Evolutionary conservation across 2,888 invertebrate genomes (phyloP), one percentile per base, ranked within the genome.

Genomic region (Shargacucullia verbasci): DNA sequence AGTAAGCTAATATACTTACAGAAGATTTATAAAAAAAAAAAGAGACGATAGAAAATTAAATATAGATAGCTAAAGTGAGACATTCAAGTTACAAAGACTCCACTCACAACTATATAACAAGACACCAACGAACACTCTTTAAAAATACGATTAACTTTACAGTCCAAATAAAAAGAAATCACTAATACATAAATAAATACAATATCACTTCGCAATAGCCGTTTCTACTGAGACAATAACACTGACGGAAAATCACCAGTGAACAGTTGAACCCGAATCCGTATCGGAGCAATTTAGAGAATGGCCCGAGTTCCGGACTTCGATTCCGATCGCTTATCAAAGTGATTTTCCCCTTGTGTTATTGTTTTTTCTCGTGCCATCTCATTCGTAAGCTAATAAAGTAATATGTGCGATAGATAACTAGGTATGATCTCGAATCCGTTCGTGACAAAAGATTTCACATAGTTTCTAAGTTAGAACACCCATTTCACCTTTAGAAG

Each of bases 241-340:
- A 47, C 59, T 56, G 64, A 69, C 49, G 31, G 48, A 35, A 47
- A 52, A 68, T 56, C 58, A 50, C 49, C 29, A 53, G 45, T 47
- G 45, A 43, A 50, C 34, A 29, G 52, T 44, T 48, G 9, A 29
- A 9, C 2, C 43, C 13, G 15, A 9, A 49, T 46, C 13, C 45
- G 46, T 56, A 53, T 58, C 53, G 3, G 5, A 31, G 40, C 58
- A 45, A 68, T 71, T 68, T 41, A 37, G 50, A 8, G 48, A 68
- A 71, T 68, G 49, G 55, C 60, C 44, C 29, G 37, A 64, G 63
- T 56, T 53, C 52, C 59, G 66, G 40, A 48, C 25, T 52, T 35
- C 25, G n/a, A 14, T 20, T 31, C 45, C 27, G 53, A 72, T 69
- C 62, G 57, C 53, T 59, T 72, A 72, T 72, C 72, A 34, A 48